Percentiles rank a stretch among this genome's conserved stretches.
These are phyloP conservation scores for Drosophila pegasa DNA, from an alignment of 2,888 invertebrate species.

Conservation along the genomic window DNA sequence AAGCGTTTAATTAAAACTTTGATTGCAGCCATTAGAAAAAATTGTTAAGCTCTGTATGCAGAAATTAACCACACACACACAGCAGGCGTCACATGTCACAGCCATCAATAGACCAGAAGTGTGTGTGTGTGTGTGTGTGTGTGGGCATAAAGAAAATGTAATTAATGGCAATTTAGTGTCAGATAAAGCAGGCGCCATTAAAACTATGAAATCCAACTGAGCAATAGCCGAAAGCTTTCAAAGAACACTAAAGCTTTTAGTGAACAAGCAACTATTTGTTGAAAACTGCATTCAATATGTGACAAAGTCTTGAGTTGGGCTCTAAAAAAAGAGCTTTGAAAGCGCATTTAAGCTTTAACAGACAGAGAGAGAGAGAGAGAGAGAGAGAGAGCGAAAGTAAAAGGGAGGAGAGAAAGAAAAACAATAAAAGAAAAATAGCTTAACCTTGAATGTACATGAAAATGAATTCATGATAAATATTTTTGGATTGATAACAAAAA, in stretches of 20 bases:
- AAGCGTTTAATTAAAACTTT: conserved; percentile 76
- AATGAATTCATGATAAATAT: too few species aligned
- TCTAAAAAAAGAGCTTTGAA: not conserved
- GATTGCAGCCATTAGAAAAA: conserved; percentile 72
- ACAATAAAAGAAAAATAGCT: too few species aligned
- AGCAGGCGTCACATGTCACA: conserved; percentile 17
- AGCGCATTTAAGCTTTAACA: not conserved
- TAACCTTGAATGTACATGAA: too few species aligned
- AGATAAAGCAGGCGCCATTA: conserved; percentile 18
- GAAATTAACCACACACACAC: conserved; percentile 13
- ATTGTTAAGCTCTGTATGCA: conserved; percentile 42
- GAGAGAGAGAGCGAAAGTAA: too few species aligned
- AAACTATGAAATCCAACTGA: conserved; percentile 8
- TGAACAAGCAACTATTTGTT: not conserved
- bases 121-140: conserved; percentile 11
- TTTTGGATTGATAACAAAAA: too few species aligned
- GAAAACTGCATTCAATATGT: not conserved
- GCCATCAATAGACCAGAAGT: conserved; percentile 10
- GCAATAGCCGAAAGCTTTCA: conserved; percentile 1
- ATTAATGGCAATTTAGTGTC: conserved; percentile 40
- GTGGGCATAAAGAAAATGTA: conserved; percentile 18
- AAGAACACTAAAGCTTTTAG: not conserved
- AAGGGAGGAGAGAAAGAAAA: too few species aligned
- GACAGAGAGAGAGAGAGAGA: too few species aligned
- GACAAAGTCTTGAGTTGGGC: too few species aligned